Base-by-base conservation (phyloP, 1,140 invertebrate species). In the Drosophila burlai region DNA sequence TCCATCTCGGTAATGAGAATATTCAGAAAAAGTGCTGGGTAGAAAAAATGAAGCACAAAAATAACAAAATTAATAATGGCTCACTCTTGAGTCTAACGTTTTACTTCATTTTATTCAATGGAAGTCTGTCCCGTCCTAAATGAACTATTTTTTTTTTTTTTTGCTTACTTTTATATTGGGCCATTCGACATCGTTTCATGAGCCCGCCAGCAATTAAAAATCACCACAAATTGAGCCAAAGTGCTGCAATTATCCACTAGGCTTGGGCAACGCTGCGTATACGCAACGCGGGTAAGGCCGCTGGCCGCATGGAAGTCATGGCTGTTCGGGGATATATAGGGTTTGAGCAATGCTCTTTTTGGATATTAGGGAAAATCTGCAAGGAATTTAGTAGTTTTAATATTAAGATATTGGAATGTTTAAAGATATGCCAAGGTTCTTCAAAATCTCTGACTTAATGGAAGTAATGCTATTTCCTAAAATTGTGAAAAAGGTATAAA, bases 211-310 rank as follows among this genome's bases (percentile, higher is more conserved):
- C 76, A 71, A 78, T 78, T 78, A 62, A 68, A 80, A 74, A 47
- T 45, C 78, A 60, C 24, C 24, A 36, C 61, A 64, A 82, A 83
- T 74, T 79, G 75, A 24, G 29, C 42, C 36, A 67, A 80, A 83
- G 63, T 43, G 61, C 68, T 47, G 65, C 66, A 83, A 81, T 83
- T 84, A 83, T 26, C 47, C 61, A n/a, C 34, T 50, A 47, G n/a
- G 69, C 63, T 54, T 54, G 24, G 66, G 57, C 81, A 61, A 68
- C 34, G 62, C 47, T 54, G 69, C 80, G 60, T 83, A 80, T 83
- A 77, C 68, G 84, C 81, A 87, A 84, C 50, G 26, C 45, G 36
- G 40, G 47, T 47, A 13, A 34, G 1, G 16, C 38, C 36, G 40
- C 34, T n/a, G 29, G n/a, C 40, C 10, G 52, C 52, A 60, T 16